These are phyloP conservation scores for Indicator indicator DNA, from an alignment of 2,113 vertebrate species.

Conservation along the genomic window DNA sequence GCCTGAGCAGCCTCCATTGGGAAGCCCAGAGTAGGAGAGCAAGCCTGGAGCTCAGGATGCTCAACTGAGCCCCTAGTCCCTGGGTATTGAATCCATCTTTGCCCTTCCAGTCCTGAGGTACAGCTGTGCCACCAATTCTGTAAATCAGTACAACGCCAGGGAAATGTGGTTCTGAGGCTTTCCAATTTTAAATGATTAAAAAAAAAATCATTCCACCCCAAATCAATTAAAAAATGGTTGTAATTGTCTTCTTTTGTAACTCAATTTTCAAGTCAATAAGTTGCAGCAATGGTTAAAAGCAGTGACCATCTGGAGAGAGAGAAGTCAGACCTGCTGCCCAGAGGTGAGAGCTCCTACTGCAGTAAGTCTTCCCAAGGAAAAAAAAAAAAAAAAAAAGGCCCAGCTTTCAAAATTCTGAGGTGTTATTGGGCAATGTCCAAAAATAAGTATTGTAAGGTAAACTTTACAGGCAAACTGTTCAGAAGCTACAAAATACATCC, in stretches of 20 bases:
- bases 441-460: background rate
- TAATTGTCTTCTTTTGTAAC: background rate
- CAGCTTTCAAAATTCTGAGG: slow-evolving; percentile 17
- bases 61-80: background rate
- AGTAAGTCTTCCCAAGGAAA: background rate
- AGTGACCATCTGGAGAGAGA: background rate
- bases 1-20: background rate
- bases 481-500: background rate
- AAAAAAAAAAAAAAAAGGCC: slow-evolving; percentile 44
- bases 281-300: background rate
- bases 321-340: background rate
- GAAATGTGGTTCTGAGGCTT: background rate
- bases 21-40: background rate
- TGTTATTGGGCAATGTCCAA: slow-evolving; percentile 7
- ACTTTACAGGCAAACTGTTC: background rate
- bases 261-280: background rate
- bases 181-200: background rate
- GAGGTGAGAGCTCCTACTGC: background rate
- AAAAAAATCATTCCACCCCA: background rate
- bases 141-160: background rate
- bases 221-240: background rate
- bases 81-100: background rate
- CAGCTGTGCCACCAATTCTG: background rate
- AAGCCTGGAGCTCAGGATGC: background rate
- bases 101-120: background rate